A percentile compares a stretch with the other conserved stretches of the same genome.
Evolutionary conservation across 2,113 vertebrate genomes (phyloP).

Genomic region (Athene noctua): DNA sequence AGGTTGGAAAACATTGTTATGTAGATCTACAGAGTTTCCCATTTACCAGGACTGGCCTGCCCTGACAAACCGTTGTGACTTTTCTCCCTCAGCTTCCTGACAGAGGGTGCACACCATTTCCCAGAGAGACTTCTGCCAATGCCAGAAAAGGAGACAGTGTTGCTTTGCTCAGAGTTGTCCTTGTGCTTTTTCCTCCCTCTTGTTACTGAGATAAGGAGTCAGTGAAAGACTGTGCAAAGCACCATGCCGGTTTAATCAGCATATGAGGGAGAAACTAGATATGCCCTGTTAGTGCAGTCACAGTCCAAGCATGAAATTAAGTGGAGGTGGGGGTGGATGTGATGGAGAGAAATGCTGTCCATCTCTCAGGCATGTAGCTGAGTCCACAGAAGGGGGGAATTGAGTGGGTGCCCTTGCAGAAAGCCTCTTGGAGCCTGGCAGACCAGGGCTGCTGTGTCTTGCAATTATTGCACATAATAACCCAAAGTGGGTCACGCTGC

Average conservation of each 20-base stretch:
- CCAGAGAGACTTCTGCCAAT: not conserved
- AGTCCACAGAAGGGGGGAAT: not conserved
- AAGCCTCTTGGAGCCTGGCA: slow-evolving; percentile 49
- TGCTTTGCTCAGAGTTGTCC: slow-evolving; percentile 60
- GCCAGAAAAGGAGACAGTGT: slow-evolving; percentile 4
- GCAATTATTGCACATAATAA: slow-evolving; percentile 12
- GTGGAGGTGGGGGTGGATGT: slow-evolving; percentile 41
- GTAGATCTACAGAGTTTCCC: not conserved
- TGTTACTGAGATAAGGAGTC: slow-evolving; percentile 68
- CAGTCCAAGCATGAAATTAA: slow-evolving; percentile 58
- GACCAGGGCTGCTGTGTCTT: not conserved
- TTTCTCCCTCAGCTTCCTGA: not conserved
- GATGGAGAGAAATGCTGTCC: slow-evolving; percentile 1
- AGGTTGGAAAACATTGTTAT: not conserved
- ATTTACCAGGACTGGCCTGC: not conserved
- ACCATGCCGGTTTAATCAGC: slow-evolving; percentile 68
- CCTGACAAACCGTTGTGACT: not conserved
- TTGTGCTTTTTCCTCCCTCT: slow-evolving; percentile 60
- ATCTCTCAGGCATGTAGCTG: slow-evolving; percentile 11
- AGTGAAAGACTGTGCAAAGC: slow-evolving; percentile 74
- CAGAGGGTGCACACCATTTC: not conserved
- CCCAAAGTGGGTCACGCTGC: slow-evolving; percentile 5
- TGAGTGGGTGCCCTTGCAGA: slow-evolving; percentile 32
- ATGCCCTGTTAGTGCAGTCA: slow-evolving; percentile 55
- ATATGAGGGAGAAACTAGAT: slow-evolving; percentile 67